Evolutionary conservation across 2,797 vertebrate species (phyloP), one percentile per base, ranked within the genome.

Genomic region (Hydrocynus forskahlii): DNA sequence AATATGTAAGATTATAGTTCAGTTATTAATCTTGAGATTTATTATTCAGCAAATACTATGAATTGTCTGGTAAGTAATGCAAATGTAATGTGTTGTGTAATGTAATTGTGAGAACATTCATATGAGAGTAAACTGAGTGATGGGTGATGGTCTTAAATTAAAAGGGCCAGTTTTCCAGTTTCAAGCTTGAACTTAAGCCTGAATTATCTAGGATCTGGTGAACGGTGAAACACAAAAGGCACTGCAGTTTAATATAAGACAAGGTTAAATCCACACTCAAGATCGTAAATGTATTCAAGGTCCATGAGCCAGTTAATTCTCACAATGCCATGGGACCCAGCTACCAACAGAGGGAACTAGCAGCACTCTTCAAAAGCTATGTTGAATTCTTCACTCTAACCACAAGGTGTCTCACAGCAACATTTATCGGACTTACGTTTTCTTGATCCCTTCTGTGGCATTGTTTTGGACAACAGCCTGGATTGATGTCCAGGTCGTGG

Each of bases 401-500:
- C 83, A 80, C 50, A 75, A 77, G 79, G 43, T 43, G 83, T 71
- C 81, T 55, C 79, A 54, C 10, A 59, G 14, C 38, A 2, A 13
- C 23, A 12, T 38, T n/a, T 19, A 21, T 43, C 13, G 4, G 6
- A 64, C 43, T 3, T 87, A 95, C 95, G 48, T 90, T 38, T 88
- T 92, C 76, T 87, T 89, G 2, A 60, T 43, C 6, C 57, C 89
- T 0, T 93, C 90, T 0, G 90, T 90, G 72, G 81, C 63, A 87
- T 95, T 93, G 88, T 40, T 75, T 66, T 89, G 82, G 45, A 94
- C 17, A 0, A 72, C 72, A 0, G 21, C 75, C 45, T 64, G 83
- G n/a, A 94, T 79, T 1, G 63, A 72, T 0, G 82, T 5, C 94
- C 92, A 94, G 0, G 82, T 16, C 0, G 1, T 0, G 10, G 63